Evolutionary conservation across 1,140 invertebrate genomes (phyloP).

Genomic region (Geopemphigus sp.): DNA sequence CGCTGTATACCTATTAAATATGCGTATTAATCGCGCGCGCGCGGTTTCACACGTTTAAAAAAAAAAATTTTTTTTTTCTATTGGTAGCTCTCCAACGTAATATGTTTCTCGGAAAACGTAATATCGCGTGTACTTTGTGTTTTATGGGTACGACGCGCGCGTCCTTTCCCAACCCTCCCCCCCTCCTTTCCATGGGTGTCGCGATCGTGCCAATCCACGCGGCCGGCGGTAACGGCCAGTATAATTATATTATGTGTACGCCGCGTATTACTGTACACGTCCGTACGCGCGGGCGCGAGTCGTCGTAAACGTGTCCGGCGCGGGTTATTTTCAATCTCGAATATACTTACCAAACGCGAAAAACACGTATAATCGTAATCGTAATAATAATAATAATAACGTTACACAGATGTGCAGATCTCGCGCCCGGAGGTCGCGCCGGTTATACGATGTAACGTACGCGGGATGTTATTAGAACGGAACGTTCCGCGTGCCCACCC

Average conservation of each 20-base stretch:
- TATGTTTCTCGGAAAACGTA: constrained; percentile 35
- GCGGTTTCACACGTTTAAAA: constrained; percentile 5
- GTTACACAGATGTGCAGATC: constrained; percentile 4
- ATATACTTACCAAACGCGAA: constrained; percentile 7
- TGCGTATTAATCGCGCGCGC: not conserved
- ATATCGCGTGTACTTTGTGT: constrained; percentile 36
- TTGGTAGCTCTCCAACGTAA: constrained; percentile 30
- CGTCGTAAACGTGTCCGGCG: constrained; percentile 13
- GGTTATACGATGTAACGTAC: no score
- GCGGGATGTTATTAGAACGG: no score
- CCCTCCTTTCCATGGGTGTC: no score
- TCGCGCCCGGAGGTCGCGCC: not conserved
- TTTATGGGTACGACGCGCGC: constrained; percentile 21
- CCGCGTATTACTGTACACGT: not conserved
- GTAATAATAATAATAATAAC: not conserved
- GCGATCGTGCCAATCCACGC: constrained; percentile 10
- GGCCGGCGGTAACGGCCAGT: not conserved
- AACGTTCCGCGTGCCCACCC: no score
- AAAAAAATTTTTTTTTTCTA: constrained; percentile 26
- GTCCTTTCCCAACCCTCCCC: no score
- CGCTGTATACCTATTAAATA: not conserved
- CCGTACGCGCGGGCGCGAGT: not conserved
- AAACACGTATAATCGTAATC: not conserved
- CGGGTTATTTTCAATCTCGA: constrained; percentile 34
- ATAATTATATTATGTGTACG: constrained; percentile 1